A percentile compares a stretch with the other conserved stretches of the same genome.
These are phyloP conservation scores for Phalacrocorax brasilianus DNA, from an alignment of 2,113 vertebrate species.

Conservation along the genomic window DNA sequence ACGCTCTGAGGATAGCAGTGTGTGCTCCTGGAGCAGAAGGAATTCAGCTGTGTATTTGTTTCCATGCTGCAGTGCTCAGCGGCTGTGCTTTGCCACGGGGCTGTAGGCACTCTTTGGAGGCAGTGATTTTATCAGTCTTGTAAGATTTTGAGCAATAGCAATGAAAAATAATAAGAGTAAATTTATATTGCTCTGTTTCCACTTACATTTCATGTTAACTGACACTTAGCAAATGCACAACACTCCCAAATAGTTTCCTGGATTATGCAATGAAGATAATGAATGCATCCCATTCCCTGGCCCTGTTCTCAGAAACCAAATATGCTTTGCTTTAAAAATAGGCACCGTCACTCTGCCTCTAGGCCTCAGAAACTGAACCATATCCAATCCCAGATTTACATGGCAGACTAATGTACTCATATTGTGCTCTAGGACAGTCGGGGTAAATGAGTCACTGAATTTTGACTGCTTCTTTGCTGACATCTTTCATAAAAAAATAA, in stretches of 20 bases:
- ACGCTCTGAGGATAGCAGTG: background rate
- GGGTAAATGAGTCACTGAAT: conserved; percentile 50
- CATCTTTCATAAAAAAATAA: background rate
- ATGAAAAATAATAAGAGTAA: background rate
- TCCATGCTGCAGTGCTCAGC: rapidly evolving
- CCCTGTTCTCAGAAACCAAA: conserved; percentile 62
- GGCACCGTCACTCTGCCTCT: conserved; percentile 3
- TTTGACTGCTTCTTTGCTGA: background rate
- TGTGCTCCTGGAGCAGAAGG: background rate
- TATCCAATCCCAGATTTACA: background rate
- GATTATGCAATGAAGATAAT: conserved; percentile 42
- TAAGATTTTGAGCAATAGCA: background rate
- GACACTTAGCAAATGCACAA: conserved; percentile 37
- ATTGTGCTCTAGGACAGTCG: background rate
- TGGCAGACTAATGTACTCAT: conserved; percentile 10
- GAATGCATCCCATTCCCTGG: conserved; percentile 40
- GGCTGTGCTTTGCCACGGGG: rapidly evolving
- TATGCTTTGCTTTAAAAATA: conserved; percentile 46
- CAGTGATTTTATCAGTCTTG: background rate
- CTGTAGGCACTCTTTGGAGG: background rate
- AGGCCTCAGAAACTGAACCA: conserved; percentile 28
- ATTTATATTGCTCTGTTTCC: conserved; percentile 7
- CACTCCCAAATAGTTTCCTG: conserved; percentile 59
- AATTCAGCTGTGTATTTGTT: background rate
- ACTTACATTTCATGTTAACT: conserved; percentile 33